Conservation (phyloP, 2,113 vertebrate genomes). For the Thalassoma bifasciatum region DNA sequence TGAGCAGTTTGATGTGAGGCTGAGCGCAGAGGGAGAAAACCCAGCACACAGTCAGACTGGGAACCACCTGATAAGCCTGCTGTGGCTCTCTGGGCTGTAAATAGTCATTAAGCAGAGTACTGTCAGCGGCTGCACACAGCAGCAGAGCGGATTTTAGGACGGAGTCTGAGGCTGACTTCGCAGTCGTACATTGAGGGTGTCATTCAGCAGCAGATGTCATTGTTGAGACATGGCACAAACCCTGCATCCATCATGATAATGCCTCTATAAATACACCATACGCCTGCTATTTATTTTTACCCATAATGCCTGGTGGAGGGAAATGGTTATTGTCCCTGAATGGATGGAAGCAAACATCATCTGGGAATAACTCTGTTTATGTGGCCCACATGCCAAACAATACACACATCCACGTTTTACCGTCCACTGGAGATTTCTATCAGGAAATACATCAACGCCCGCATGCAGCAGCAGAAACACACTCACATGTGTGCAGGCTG, state of each 20-base stretch:
- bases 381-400: slow-evolving; percentile 44
- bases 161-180: slow-evolving; percentile 15
- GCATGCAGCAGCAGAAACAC: not conserved
- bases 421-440: slow-evolving; percentile 40
- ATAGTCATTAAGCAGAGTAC: slow-evolving; percentile 61
- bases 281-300: slow-evolving; percentile 18
- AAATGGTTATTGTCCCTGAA: slow-evolving; percentile 26
- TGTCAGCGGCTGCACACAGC: slow-evolving; percentile 20
- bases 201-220: slow-evolving; percentile 22
- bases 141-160: slow-evolving; percentile 39
- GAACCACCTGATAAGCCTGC: slow-evolving; percentile 36
- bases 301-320: slow-evolving; percentile 9
- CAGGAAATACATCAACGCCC: slow-evolving; percentile 12
- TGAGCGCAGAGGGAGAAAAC: slow-evolving; percentile 15
- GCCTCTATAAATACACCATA: slow-evolving; percentile 29
- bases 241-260: slow-evolving; percentile 18
- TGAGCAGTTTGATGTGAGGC: slow-evolving; percentile 32
- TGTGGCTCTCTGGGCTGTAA: slow-evolving; percentile 50
- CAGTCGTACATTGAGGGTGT: slow-evolving; percentile 11
- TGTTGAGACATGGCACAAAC: slow-evolving; percentile 27
- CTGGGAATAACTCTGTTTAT: slow-evolving; percentile 52
- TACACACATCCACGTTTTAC: slow-evolving; percentile 45
- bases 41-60: slow-evolving; percentile 28
- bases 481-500: not conserved
- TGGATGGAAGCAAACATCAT: slow-evolving; percentile 23